Conservation (phyloP, 2,113 vertebrate genomes). For the Circaetus gallicus region DNA sequence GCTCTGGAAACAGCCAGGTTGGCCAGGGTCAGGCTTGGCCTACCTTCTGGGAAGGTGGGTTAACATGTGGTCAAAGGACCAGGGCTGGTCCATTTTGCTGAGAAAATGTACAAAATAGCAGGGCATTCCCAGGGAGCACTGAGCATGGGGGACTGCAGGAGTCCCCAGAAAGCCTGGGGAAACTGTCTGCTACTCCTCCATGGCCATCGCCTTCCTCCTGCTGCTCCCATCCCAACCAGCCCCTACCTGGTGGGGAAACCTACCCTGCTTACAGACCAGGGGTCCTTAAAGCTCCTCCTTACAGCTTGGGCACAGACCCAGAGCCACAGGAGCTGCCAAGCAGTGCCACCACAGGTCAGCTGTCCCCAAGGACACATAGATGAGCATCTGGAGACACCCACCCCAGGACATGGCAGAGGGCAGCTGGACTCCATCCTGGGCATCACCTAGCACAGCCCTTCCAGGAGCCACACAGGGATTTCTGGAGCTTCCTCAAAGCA, state of each 20-base stretch:
- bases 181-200: neutral
- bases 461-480: neutral
- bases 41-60: neutral
- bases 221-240: neutral
- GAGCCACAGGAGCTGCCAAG: neutral
- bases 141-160: neutral
- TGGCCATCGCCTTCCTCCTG: neutral
- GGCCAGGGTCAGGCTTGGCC: neutral
- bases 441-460: neutral
- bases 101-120: neutral
- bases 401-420: neutral
- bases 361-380: neutral
- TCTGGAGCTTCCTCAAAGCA: neutral
- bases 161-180: neutral
- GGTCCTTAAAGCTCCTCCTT: neutral
- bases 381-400: neutral
- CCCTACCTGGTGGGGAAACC: neutral
- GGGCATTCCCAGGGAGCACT: neutral
- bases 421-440: neutral
- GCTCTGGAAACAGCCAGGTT: neutral
- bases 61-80: neutral
- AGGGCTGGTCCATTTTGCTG: neutral
- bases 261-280: neutral
- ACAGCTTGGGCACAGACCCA: neutral
- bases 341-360: neutral